A percentile compares a stretch with the other conserved stretches of the same genome.
These are phyloP conservation scores for Acleris holmiana DNA, from an alignment of 2,888 invertebrate genomes.

Conservation along the genomic window DNA sequence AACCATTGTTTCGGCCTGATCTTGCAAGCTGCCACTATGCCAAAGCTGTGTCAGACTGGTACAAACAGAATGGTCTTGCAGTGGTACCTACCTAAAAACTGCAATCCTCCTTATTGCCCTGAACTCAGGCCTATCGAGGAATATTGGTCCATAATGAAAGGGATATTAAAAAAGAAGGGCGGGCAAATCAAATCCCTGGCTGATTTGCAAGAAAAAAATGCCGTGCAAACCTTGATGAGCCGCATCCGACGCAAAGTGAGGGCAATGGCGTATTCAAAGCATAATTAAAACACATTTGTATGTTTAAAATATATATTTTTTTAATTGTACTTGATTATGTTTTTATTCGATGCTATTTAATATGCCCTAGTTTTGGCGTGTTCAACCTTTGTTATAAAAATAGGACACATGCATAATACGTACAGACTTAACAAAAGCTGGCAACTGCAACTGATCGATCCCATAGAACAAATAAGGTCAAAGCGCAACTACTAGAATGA, in stretches of 20 bases:
- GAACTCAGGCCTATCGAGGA: neutral
- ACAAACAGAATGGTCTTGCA: too few species aligned
- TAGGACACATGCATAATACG: neutral
- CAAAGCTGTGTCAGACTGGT: too few species aligned
- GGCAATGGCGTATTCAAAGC: neutral
- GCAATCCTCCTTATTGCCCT: neutral
- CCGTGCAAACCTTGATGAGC: slow-evolving; percentile 4
- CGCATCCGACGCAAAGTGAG: slow-evolving; percentile 3
- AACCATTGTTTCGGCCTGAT: too few species aligned
- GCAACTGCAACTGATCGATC: slow-evolving; percentile 2
- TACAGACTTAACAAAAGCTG: neutral
- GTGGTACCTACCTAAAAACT: too few species aligned
- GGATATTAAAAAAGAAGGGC: neutral
- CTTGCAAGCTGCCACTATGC: too few species aligned
- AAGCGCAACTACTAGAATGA: slow-evolving; percentile 7
- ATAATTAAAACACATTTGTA: neutral
- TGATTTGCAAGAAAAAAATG: neutral
- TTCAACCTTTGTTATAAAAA: too few species aligned
- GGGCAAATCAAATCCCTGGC: neutral
- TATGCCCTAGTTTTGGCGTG: too few species aligned
- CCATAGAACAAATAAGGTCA: slow-evolving; percentile 30
- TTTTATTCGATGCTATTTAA: too few species aligned
- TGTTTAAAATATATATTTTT: too few species aligned
- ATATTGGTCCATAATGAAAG: slow-evolving; percentile 3
- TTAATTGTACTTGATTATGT: too few species aligned